Evolutionary conservation across 1,140 invertebrate species (phyloP), one percentile per base, ranked within the genome.

Genomic region (Drosophila kikkawai): DNA sequence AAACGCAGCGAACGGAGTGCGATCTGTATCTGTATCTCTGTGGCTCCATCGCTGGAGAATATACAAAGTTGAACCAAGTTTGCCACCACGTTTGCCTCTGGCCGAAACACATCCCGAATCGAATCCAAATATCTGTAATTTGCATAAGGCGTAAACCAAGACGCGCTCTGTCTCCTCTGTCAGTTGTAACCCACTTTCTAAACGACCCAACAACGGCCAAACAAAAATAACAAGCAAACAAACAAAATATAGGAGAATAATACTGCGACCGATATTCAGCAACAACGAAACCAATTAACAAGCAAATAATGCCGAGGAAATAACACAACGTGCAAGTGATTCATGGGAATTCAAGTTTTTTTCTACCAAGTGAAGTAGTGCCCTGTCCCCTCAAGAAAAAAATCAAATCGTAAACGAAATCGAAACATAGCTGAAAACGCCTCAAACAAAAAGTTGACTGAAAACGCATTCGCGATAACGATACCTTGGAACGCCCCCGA

Each of bases 1-100:
- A 63, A 67, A 47, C 47, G 64, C 47, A 82, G 56, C 57, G 48
- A 59, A 32, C 45, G 61, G 75, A 78, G 80, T 60, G 78, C 55
- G 77, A 79, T 63, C 39, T 47, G 22, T 29, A 45, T 45, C 26
- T 37, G 36, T 26, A 66, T 29, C 42, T 41, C 32, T 50, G 53
- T 59, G n/a, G 19, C 32, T 51, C 47, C 75, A 70, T 26, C 82
- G 75, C 69, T 50, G 51, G 48, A 71, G 13, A 57, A 41, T 57
- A 69, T 85, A 87, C 84, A 84, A 87, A 87, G 84, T 87, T 87
- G 84, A 87, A 87, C 82, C 58, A 88, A 87, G 80, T 78, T 80
- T 66, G 79, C 51, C 34, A 37, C 34, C 17, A 22, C 70, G 88
- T 80, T 88, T 88, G 84, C 84, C 71, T 87, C 51, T 69, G 82